These are phyloP conservation scores for Leptopilina drosophilae DNA, from an alignment of 2,888 invertebrate genomes.

Conservation along the genomic window DNA sequence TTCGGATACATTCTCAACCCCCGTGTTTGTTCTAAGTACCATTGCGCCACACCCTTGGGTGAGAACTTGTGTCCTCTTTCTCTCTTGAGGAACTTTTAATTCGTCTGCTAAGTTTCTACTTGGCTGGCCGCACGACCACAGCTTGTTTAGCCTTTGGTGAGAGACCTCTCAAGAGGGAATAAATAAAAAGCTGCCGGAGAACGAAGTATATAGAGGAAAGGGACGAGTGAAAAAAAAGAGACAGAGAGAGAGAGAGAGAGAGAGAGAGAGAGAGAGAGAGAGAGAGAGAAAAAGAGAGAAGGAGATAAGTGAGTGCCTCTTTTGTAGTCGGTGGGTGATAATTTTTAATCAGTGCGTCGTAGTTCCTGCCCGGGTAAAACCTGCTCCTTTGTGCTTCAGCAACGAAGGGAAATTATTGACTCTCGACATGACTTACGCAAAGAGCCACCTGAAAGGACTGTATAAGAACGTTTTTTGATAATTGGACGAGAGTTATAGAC, in stretches of 20 bases:
- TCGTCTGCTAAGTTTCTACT: slow-evolving; percentile 67
- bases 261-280: slow-evolving; percentile 34
- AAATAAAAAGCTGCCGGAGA: slow-evolving; percentile 63
- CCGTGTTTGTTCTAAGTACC: slow-evolving; percentile 19
- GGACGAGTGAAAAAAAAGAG: slow-evolving; percentile 46
- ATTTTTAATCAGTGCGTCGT: slow-evolving; percentile 74
- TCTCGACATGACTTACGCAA: slow-evolving; percentile 48
- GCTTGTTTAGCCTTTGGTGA: slow-evolving; percentile 65
- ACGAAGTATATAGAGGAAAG: slow-evolving; percentile 39
- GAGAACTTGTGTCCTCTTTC: slow-evolving; percentile 42
- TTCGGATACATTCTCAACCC: slow-evolving; percentile 16
- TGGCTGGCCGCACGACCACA: slow-evolving; percentile 50
- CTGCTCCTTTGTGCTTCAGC: slow-evolving; percentile 58
- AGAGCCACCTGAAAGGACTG: slow-evolving; percentile 64
- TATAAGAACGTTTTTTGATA: slow-evolving; percentile 65
- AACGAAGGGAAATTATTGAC: slow-evolving; percentile 61
- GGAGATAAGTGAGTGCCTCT: slow-evolving; percentile 54
- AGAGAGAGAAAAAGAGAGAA: slow-evolving; percentile 45
- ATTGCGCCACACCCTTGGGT: slow-evolving; percentile 44
- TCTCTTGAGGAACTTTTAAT: slow-evolving; percentile 66
- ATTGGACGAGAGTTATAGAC: slow-evolving; percentile 61
- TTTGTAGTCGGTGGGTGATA: slow-evolving; percentile 68
- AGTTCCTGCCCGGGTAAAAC: slow-evolving; percentile 60
- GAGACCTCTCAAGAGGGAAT: slow-evolving; percentile 57
- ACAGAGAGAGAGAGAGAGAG: slow-evolving; percentile 25